Evolutionary conservation across 2,113 vertebrate genomes (phyloP).

Genomic region (Cercopithecus mona): DNA sequence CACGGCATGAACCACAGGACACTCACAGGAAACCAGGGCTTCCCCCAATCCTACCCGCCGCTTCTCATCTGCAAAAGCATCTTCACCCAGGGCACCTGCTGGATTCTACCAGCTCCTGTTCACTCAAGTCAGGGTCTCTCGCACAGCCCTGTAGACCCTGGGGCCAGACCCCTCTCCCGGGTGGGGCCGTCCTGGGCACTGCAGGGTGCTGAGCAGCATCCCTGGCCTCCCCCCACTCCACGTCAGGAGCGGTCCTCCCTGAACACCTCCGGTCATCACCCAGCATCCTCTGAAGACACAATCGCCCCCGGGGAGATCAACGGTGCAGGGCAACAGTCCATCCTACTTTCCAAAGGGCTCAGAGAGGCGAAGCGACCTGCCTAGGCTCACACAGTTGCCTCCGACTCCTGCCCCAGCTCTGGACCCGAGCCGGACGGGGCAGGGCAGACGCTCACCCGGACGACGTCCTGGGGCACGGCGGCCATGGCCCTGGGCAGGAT

Average conservation of each 20-base stretch:
- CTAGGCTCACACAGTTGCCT: neutral
- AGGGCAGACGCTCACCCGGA: conserved; percentile 84
- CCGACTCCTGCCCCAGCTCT: neutral
- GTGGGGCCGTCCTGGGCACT: no score
- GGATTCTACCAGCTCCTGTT: neutral
- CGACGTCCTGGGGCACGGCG: conserved; percentile 95
- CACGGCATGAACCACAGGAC: accelerated
- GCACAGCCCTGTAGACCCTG: accelerated
- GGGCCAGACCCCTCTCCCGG: accelerated
- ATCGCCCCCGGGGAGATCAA: accelerated
- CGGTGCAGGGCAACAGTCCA: accelerated
- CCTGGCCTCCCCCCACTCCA: no score
- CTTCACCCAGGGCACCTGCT: neutral
- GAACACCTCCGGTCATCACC: neutral
- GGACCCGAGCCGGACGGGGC: accelerated
- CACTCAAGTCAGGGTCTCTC: neutral
- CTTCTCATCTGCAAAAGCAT: neutral
- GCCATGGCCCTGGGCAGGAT: conserved; percentile 95
- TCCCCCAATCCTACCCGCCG: accelerated
- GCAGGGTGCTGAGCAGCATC: no score
- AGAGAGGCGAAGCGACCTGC: no score
- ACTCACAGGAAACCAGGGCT: accelerated
- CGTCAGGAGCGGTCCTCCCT: no score
- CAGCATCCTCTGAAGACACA: neutral
- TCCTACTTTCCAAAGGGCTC: neutral